Conservation (phyloP, 2,797 vertebrate species). For the Microchirus variegatus region DNA sequence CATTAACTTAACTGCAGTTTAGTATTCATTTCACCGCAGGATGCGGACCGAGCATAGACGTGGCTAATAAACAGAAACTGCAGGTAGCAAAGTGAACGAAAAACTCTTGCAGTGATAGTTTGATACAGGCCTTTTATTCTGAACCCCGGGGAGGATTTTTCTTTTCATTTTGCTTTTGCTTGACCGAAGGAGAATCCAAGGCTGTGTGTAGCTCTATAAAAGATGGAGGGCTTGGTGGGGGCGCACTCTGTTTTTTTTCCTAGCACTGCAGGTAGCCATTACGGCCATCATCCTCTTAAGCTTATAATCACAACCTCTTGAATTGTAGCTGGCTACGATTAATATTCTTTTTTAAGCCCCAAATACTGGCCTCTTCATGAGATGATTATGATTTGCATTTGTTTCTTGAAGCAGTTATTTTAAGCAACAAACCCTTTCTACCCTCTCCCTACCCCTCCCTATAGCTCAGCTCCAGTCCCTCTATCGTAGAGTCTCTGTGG, state of each 20-base stretch:
- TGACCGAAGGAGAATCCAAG: slow-evolving; percentile 57
- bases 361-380: slow-evolving; percentile 64
- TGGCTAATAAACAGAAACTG: slow-evolving; percentile 88
- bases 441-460: slow-evolving; percentile 50
- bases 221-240: slow-evolving; percentile 80
- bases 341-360: slow-evolving; percentile 36
- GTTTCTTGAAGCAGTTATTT: slow-evolving; percentile 73
- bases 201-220: slow-evolving; percentile 77
- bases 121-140: slow-evolving; percentile 89
- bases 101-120: slow-evolving; percentile 84
- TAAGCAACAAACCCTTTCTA: slow-evolving; percentile 69
- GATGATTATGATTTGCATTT: slow-evolving; percentile 72
- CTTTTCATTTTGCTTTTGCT: slow-evolving; percentile 63
- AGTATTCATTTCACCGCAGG: slow-evolving; percentile 67
- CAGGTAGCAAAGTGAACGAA: slow-evolving; percentile 90
- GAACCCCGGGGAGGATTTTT: slow-evolving; percentile 87
- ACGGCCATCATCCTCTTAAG: slow-evolving; percentile 74
- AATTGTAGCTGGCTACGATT: slow-evolving; percentile 51
- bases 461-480: slow-evolving; percentile 53
- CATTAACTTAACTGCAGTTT: slow-evolving; percentile 56
- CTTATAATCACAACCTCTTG: slow-evolving; percentile 74
- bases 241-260: slow-evolving; percentile 76
- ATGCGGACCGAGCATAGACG: slow-evolving; percentile 73
- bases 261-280: slow-evolving; percentile 88
- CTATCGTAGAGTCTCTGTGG: slow-evolving; percentile 85